phyloP scores from a whole-genome alignment of 1,140 invertebrate genomes.

The Brachionus koreanus region DNA sequence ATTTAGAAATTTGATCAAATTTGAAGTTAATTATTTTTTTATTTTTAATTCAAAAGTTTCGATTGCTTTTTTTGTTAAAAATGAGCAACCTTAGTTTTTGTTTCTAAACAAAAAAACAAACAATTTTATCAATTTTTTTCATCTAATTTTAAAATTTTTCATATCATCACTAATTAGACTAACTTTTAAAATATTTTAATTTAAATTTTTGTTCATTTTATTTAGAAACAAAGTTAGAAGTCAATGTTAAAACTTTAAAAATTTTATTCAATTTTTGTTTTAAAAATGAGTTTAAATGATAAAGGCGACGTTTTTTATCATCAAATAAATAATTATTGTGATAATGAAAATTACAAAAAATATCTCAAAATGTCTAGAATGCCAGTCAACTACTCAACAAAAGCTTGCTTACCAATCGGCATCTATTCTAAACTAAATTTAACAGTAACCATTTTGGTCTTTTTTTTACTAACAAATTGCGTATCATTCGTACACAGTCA shows the following conservation, averaged over 20 bases:
- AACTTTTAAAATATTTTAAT: not conserved
- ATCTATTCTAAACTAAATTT: constrained; percentile 10
- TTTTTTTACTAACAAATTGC: constrained; percentile 19
- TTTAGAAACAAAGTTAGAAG: constrained; percentile 11
- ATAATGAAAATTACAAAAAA: not conserved
- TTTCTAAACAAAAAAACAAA: not conserved
- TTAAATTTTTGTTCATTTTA: not conserved
- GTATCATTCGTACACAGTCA: not conserved
- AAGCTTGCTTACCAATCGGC: not conserved
- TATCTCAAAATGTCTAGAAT: not conserved
- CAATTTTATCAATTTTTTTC: not conserved
- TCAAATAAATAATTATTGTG: not conserved
- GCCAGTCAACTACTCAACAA: not conserved
- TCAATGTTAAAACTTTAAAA: constrained; percentile 19
- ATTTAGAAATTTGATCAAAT: not conserved
- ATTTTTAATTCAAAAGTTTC: not conserved
- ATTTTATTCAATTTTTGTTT: not conserved
- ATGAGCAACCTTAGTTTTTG: not conserved
- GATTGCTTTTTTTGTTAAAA: not conserved
- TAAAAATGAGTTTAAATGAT: constrained; percentile 33
- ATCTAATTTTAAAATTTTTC: not conserved
- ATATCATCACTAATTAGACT: not conserved
- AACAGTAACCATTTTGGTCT: not conserved
- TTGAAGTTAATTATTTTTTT: not conserved
- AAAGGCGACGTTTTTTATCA: constrained; percentile 25